Conservation (phyloP, 2,888 invertebrate species). For the Drosophila suboccidentalis region DNA sequence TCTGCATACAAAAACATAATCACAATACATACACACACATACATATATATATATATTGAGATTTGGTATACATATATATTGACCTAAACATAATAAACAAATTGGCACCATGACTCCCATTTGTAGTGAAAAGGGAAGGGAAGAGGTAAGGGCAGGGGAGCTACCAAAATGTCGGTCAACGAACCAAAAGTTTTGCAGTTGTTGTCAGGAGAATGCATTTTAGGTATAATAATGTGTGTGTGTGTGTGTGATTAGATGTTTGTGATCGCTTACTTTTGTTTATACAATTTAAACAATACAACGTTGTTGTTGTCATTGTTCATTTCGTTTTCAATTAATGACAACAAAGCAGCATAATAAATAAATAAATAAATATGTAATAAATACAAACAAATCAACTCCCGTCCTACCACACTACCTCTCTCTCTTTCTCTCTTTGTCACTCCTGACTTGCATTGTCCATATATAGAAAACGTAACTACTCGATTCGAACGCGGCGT, state of each 20-base stretch:
- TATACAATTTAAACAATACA: slow-evolving; percentile 47
- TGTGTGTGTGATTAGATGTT: slow-evolving; percentile 1
- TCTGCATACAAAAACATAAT: slow-evolving; percentile 39
- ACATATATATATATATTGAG: background rate
- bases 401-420: background rate
- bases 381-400: slow-evolving; percentile 40
- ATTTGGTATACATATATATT: slow-evolving; percentile 3
- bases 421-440: background rate
- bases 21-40: slow-evolving; percentile 9
- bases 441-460: slow-evolving; percentile 43
- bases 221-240: background rate
- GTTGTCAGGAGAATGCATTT: slow-evolving; percentile 37
- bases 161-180: slow-evolving; percentile 69
- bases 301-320: slow-evolving; percentile 22
- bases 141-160: background rate
- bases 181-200: slow-evolving; percentile 49
- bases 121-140: background rate
- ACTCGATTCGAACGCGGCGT: slow-evolving; percentile 17
- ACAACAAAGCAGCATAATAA: slow-evolving; percentile 33
- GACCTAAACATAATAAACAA: slow-evolving; percentile 42
- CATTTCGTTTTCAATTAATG: slow-evolving; percentile 72
- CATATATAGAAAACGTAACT: slow-evolving; percentile 47
- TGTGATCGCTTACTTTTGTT: slow-evolving; percentile 36
- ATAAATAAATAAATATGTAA: slow-evolving; percentile 27
- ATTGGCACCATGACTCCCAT: slow-evolving; percentile 30